A percentile compares a stretch with the other conserved stretches of the same genome.
phyloP scores from a whole-genome alignment of 1,140 invertebrate genomes.

The Limonius californicus region DNA sequence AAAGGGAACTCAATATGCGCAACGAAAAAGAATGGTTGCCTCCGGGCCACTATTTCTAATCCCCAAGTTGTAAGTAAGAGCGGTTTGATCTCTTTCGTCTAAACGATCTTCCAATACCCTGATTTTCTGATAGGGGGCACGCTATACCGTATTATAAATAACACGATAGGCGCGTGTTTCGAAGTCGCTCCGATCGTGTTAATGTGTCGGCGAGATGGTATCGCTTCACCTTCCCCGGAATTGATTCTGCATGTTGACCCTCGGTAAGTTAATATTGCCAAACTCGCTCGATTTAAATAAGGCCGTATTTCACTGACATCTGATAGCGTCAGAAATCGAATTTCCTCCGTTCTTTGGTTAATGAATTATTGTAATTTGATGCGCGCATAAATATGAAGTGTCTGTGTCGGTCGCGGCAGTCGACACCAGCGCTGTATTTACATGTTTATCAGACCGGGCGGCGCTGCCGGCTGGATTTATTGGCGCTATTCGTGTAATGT shows the following conservation, averaged over 20 bases:
- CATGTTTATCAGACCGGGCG: conserved; percentile 39
- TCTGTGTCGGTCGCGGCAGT: conserved; percentile 15
- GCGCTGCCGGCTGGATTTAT: conserved; percentile 33
- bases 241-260: conserved; percentile 27
- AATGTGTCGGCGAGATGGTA: conserved; percentile 16
- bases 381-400: conserved; percentile 40
- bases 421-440: conserved; percentile 31
- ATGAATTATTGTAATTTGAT: conserved; percentile 42
- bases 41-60: not conserved
- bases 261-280: conserved; percentile 12
- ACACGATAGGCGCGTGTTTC: not conserved
- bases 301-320: conserved; percentile 27
- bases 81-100: not conserved
- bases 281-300: conserved; percentile 25
- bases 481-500: conserved; percentile 32
- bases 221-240: conserved; percentile 14
- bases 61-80: not conserved
- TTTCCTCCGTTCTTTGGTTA: conserved; percentile 32
- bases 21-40: conserved; percentile 18
- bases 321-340: conserved; percentile 38
- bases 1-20: conserved; percentile 15
- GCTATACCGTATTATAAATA: not conserved
- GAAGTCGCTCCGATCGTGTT: conserved; percentile 16
- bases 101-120: not conserved
- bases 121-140: not conserved